Evolutionary conservation across 2,797 vertebrate genomes (phyloP), one percentile per base, ranked within the genome.

Genomic region (Arnoldichthys spilopterus): DNA sequence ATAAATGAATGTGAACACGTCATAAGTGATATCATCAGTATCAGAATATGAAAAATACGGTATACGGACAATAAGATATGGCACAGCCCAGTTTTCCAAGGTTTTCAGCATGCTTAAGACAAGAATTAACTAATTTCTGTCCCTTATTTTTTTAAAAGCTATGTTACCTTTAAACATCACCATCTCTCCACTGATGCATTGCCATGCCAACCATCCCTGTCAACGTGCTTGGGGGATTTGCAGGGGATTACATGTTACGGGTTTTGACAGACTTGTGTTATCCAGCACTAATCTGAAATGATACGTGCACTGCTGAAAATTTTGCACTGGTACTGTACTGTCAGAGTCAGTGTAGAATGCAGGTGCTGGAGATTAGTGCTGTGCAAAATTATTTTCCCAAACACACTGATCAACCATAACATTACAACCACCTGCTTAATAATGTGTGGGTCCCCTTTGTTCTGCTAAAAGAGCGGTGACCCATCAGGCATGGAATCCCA

Each of bases 151-250:
- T 15, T 13, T 8, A 32, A 20, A 3, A 6, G 16, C 15, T 61
- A 8, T 43, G 34, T 4, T 43, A 43, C 40, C 96, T 96, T 96
- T 97, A 96, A 95, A 95, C 95, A 95, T 95, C 94, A 88, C 84
- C 85, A 78, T 86, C 61, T 84, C 82, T 83, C 86, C 83, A 85
- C 90, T 86, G 85, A 81, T 78, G 72, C 49, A 83, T 86, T 82
- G 63, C 88, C 81, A 85, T 86, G 87, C 86, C 87, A 83, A 86
- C 88, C 70, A 76, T 89, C 86, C 87, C 83, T 81, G 87, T 90
- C 82, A 86, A 90, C 89, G 89, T 81, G 47, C 87, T 87, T 83
- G 83, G 72, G 63, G 88, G 89, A 89, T 89, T 86, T 85, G 86
- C 88, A 83, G 82, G 87, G 91, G 90, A 91, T 92, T 92, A 90